These are phyloP conservation scores for Lates calcarifer DNA, from an alignment of 2,113 vertebrate species.

Conservation along the genomic window DNA sequence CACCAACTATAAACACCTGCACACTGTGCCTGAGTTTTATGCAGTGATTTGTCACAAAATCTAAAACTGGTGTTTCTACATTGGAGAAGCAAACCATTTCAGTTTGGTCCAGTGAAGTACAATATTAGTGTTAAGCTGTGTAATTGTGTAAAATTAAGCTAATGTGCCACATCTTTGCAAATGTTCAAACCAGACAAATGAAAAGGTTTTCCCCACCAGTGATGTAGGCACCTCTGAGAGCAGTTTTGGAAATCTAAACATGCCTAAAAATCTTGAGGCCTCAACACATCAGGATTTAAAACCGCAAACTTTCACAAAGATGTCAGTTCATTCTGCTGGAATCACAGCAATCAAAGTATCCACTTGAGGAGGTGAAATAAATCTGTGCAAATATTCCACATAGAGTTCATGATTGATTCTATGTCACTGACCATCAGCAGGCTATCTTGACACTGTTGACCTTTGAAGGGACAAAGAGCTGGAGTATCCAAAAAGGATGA, in stretches of 20 bases:
- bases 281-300: too few relatives aligned
- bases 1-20: slow-evolving; percentile 49
- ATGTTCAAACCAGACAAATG: background rate
- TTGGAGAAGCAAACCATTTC: background rate
- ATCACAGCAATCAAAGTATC: too few relatives aligned
- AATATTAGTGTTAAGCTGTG: too few relatives aligned
- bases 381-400: too few relatives aligned
- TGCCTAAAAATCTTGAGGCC: too few relatives aligned
- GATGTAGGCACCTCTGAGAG: background rate
- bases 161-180: background rate
- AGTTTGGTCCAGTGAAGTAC: background rate
- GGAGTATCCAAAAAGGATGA: background rate
- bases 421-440: too few relatives aligned
- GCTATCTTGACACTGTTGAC: too few relatives aligned
- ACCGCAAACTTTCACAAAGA: too few relatives aligned
- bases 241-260: background rate
- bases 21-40: slow-evolving; percentile 11
- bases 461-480: background rate
- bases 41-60: slow-evolving; percentile 28
- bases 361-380: too few relatives aligned
- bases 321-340: too few relatives aligned
- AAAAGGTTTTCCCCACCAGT: background rate
- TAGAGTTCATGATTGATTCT: too few relatives aligned
- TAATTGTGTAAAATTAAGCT: background rate
- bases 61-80: slow-evolving; percentile 21